phyloP scores from a whole-genome alignment of 2,797 vertebrate species.

The Pelobates cultripes region DNA sequence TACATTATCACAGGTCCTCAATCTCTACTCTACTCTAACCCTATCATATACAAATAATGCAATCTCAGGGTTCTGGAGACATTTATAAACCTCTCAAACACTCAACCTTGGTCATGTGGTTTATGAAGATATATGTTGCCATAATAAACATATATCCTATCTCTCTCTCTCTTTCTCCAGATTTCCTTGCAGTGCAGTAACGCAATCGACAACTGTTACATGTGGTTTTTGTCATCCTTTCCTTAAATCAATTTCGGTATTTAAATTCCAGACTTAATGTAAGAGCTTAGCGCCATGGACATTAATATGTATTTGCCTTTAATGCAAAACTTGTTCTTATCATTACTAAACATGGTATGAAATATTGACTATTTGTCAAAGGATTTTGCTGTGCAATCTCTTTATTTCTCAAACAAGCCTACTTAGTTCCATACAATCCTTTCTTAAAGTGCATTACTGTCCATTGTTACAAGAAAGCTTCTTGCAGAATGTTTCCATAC shows the following conservation, averaged over 20 bases:
- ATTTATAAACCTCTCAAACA: no score
- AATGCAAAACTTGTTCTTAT: neutral
- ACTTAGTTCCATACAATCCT: neutral
- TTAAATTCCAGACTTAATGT: neutral
- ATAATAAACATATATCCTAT: no score
- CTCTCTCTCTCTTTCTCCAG: no score
- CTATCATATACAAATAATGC: no score
- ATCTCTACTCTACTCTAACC: no score
- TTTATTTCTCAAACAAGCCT: neutral
- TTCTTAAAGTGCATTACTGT: neutral
- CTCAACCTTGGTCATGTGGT: no score
- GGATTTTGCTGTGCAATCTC: neutral
- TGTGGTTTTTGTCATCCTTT: neutral
- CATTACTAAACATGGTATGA: neutral
- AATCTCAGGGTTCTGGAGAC: no score
- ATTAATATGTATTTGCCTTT: neutral
- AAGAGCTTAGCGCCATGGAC: neutral
- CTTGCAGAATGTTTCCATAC: neutral
- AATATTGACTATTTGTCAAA: conserved; percentile 2
- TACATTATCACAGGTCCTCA: no score
- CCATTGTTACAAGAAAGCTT: conserved; percentile 4
- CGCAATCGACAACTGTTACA: neutral
- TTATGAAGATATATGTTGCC: no score
- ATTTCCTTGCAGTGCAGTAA: no score
- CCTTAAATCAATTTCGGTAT: neutral